Conservation (phyloP, 2,888 invertebrate species). For the Habrosyne pyritoides region DNA sequence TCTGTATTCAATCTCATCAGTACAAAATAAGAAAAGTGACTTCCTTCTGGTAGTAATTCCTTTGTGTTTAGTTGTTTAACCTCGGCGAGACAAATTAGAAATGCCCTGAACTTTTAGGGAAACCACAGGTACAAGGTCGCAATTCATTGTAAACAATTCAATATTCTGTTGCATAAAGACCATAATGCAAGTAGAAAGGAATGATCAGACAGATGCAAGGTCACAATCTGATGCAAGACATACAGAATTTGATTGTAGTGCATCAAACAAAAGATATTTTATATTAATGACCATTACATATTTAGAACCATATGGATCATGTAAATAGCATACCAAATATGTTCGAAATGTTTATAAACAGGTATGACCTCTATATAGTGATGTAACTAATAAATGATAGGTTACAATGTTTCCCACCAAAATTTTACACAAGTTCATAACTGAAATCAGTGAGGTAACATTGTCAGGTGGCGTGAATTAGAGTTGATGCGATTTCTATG, state of each 20-base stretch:
- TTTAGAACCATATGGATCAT: conserved; percentile 11
- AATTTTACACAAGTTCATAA: conserved; percentile 39
- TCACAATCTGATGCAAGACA: conserved; percentile 55
- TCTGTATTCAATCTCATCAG: too few relatives aligned
- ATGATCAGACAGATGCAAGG: conserved; percentile 47
- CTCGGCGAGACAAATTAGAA: background rate
- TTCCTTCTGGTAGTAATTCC: too few relatives aligned
- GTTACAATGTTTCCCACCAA: conserved; percentile 80
- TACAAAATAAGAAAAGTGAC: too few relatives aligned
- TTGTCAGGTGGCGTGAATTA: conserved; percentile 19
- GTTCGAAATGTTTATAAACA: conserved; percentile 78
- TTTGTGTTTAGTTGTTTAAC: background rate
- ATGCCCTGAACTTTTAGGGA: background rate
- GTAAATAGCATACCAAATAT: conserved; percentile 39
- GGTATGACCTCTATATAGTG: conserved; percentile 70
- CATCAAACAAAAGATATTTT: background rate
- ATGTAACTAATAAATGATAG: conserved; percentile 73
- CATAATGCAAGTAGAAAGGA: conserved; percentile 58
- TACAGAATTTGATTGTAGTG: conserved; percentile 8
- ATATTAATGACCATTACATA: background rate
- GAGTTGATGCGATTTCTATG: conserved; percentile 23
- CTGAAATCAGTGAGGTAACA: conserved; percentile 17
- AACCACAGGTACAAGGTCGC: conserved; percentile 2
- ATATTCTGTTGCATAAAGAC: conserved; percentile 28
- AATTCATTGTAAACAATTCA: conserved; percentile 4